Conservation (phyloP, 2,113 vertebrate species). For the Lontra canadensis region DNA sequence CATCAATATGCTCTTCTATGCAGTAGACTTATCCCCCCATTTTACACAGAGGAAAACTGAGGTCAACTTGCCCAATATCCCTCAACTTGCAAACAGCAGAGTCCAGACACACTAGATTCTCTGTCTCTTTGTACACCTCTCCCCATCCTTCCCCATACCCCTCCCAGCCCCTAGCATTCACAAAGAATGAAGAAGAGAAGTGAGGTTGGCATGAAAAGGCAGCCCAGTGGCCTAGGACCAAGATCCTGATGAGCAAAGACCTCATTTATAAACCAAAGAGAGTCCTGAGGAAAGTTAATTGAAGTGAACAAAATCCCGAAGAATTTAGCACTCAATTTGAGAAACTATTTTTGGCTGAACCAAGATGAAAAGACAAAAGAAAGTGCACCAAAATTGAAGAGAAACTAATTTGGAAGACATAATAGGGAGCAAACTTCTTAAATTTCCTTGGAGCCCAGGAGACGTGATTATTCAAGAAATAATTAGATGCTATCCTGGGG, state of each 20-base stretch:
- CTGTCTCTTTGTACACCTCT: background rate
- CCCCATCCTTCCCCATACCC: fast-evolving
- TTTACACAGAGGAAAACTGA: background rate
- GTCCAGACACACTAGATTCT: background rate
- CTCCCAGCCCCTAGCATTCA: background rate
- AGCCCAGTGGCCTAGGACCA: background rate
- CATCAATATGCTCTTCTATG: background rate
- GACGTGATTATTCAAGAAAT: constrained; percentile 79
- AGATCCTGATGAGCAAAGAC: constrained; percentile 29
- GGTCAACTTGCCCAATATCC: background rate
- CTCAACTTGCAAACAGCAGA: background rate
- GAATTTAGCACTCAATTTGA: constrained; percentile 76
- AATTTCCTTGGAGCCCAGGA: constrained; percentile 73
- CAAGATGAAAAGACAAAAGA: constrained; percentile 78
- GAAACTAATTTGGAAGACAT: constrained; percentile 78
- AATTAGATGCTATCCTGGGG: constrained; percentile 78
- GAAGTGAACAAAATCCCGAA: constrained; percentile 75
- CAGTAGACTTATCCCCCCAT: background rate
- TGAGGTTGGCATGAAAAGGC: background rate
- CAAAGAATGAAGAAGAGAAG: background rate
- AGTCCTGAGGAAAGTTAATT: constrained; percentile 77
- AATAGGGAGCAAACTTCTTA: constrained; percentile 71
- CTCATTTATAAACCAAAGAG: constrained; percentile 73
- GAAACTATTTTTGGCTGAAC: constrained; percentile 80
- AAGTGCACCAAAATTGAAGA: constrained; percentile 65